Evolutionary conservation across 2,797 vertebrate genomes (phyloP), one percentile per base, ranked within the genome.

Genomic region (Picus viridis): DNA sequence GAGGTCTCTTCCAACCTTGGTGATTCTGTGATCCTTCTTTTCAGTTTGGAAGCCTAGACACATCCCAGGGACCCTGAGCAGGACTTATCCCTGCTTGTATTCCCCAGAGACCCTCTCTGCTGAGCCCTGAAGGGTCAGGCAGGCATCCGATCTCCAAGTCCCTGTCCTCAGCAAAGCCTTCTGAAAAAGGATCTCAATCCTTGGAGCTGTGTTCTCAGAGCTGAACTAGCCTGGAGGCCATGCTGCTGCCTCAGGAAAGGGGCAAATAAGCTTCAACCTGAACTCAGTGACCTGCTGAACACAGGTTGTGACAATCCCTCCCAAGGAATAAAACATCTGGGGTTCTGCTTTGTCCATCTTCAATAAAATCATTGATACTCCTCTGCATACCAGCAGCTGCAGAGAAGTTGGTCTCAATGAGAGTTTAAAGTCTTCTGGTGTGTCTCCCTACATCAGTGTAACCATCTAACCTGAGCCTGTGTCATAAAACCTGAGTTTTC

Each of bases 161-260:
- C 64, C 53, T 8, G 12, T 7, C 41, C 41, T 32, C 49, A 61
- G 57, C 65, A 80, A 61, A 58, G 75, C 10, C 61, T 29, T 22
- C 18, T 14, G 53, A 41, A 53, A 80, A 77, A 49, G 17, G 73
- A 85, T 15, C 30, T 63, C 74, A 77, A 53, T 14, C 73, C 49
- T 79, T 3, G 0, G 72, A 36, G 39, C 3, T 12, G 11, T 7
- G 24, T 51, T 7, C 16, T 39, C 0, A 0, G n/a, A 49, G 34
- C 49, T 30, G 30, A 68, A 43, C 16, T 15, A 79, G 61, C 63
- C 74, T 10, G 53, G 49, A 32, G 54, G 34, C 22, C 22, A n/a
- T 6, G 1, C 16, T 12, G 18, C 32, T 18, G 47, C 5, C 2
- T 30, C 63, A 29, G 43, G 58, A 61, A 45, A 3, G 2, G 36